Evolutionary conservation across 2,797 vertebrate species (phyloP).

Genomic region (Threskiornis aethiopicus): DNA sequence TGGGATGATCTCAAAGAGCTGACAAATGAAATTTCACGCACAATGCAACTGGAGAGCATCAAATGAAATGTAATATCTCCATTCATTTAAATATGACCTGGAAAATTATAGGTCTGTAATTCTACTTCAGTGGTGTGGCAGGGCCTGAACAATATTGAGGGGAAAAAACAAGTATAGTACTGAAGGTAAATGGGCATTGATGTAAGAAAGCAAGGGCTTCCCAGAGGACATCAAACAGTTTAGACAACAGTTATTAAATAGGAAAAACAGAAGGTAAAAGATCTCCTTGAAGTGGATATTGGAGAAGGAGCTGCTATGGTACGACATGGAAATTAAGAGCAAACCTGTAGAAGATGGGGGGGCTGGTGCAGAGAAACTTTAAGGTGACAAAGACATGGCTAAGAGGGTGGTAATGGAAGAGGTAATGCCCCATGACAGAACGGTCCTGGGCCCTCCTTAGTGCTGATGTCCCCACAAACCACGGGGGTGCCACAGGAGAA

Average conservation of each 20-base stretch:
- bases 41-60: background rate
- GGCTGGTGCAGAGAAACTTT: background rate
- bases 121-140: background rate
- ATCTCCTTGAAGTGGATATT: background rate
- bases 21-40: background rate
- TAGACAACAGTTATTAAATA: background rate
- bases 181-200: background rate
- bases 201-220: background rate
- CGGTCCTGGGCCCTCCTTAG: background rate
- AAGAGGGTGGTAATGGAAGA: background rate
- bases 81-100: background rate
- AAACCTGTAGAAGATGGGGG: background rate
- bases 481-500: background rate
- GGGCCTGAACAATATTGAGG: background rate
- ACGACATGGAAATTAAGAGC: background rate
- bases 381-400: background rate
- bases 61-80: background rate
- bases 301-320: background rate
- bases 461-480: background rate
- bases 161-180: background rate
- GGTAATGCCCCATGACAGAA: rapidly evolving
- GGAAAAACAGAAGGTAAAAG: background rate
- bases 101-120: background rate
- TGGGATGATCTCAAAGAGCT: background rate
- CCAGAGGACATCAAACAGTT: background rate